phyloP scores from a whole-genome alignment of 2,888 invertebrate genomes.

The Rotaria socialis region DNA sequence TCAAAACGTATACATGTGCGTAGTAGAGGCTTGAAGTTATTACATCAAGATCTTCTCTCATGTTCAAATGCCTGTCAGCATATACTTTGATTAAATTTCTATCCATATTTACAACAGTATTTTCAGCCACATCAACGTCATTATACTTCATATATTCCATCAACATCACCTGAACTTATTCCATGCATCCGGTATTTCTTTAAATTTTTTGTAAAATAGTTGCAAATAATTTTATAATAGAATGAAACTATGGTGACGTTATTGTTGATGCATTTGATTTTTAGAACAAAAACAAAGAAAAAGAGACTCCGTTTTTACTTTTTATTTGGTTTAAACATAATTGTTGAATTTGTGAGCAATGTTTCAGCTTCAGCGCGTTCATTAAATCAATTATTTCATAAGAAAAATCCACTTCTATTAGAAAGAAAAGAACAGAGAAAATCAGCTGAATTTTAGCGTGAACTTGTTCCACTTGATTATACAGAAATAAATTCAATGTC shows the following conservation, averaged over 20 bases:
- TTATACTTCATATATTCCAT: slow-evolving; percentile 91
- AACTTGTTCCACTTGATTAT: slow-evolving; percentile 72
- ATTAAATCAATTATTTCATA: slow-evolving; percentile 74
- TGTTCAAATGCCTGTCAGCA: slow-evolving; percentile 90
- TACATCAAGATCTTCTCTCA: slow-evolving; percentile 88
- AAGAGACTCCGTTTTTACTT: too few relatives aligned
- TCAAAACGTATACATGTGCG: too few relatives aligned
- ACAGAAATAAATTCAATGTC: slow-evolving; percentile 75
- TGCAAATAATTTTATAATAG: slow-evolving; percentile 94
- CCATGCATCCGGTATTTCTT: too few relatives aligned
- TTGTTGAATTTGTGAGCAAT: slow-evolving; percentile 84
- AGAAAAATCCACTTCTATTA: slow-evolving; percentile 74
- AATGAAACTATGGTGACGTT: too few relatives aligned
- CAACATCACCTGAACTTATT: slow-evolving; percentile 87
- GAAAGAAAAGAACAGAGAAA: slow-evolving; percentile 72
- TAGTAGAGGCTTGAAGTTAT: slow-evolving; percentile 66
- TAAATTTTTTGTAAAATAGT: slow-evolving; percentile 79
- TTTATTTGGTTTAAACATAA: too few relatives aligned
- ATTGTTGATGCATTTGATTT: too few relatives aligned
- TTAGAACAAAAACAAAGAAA: too few relatives aligned
- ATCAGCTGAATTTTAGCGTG: slow-evolving; percentile 54
- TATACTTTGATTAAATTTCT: too few relatives aligned
- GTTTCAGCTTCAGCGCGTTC: slow-evolving; percentile 92
- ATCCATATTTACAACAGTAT: slow-evolving; percentile 80
- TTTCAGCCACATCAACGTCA: slow-evolving; percentile 92